Conservation (phyloP, 1,140 invertebrate species). For the Medauroidea extradentata region DNA sequence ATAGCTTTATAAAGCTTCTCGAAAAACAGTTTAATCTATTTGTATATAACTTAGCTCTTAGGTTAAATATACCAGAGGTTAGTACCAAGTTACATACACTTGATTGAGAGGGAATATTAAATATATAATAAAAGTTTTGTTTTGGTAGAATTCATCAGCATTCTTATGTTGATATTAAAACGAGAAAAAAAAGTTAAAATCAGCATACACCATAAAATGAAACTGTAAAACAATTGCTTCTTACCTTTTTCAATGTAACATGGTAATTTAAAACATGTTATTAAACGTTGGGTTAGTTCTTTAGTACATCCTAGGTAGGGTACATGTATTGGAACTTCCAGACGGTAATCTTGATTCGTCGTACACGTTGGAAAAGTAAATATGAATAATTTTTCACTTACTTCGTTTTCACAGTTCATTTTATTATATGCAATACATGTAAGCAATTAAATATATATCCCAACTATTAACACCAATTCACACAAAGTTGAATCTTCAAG, state of each 20-base stretch:
- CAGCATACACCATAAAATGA: background rate
- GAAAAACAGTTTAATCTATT: no score
- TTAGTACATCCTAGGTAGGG: conserved; percentile 53
- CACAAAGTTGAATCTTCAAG: no score
- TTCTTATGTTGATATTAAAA: background rate
- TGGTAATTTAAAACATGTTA: conserved; percentile 65
- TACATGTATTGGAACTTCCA: conserved; percentile 59
- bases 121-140: background rate
- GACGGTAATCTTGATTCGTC: conserved; percentile 50
- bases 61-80: background rate
- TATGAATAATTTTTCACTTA: conserved; percentile 48
- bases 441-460: no score
- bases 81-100: background rate
- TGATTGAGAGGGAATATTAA: no score
- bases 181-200: background rate
- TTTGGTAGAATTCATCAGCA: background rate
- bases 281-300: conserved; percentile 61
- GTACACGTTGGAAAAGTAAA: conserved; percentile 57
- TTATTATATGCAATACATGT: no score
- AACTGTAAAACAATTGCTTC: no score
- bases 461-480: no score
- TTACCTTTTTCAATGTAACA: conserved; percentile 58
- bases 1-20: no score
- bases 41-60: background rate
- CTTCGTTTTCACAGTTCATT: conserved; percentile 35